phyloP scores from a whole-genome alignment of 2,888 invertebrate genomes.

The Andrena praecox region DNA sequence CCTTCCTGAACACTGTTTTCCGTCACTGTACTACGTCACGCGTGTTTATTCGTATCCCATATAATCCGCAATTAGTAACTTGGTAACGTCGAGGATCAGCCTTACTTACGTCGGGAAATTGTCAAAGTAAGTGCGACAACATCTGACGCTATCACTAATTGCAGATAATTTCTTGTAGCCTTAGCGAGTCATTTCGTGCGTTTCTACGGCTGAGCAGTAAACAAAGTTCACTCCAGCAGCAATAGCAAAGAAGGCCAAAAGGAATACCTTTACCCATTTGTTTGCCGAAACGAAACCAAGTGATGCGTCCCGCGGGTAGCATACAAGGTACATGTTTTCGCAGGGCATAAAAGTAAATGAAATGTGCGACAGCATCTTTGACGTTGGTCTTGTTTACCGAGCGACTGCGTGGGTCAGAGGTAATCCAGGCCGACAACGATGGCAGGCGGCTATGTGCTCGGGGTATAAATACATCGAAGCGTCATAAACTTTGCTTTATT shows the following conservation, averaged over 20 bases:
- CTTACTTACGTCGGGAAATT: no score
- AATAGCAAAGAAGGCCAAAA: background rate
- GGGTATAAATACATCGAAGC: constrained; percentile 50
- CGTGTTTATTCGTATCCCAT: background rate
- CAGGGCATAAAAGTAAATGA: background rate
- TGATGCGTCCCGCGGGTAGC: background rate
- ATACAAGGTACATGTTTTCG: background rate
- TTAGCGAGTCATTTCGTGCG: no score
- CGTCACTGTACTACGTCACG: background rate
- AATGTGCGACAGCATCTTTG: background rate
- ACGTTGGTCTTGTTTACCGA: constrained; percentile 29
- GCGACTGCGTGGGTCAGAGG: constrained; percentile 21
- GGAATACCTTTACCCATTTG: background rate
- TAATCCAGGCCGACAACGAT: background rate
- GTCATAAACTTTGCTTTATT: constrained; percentile 64
- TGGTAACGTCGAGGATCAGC: no score
- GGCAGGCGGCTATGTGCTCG: background rate
- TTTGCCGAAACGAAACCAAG: constrained; percentile 7
- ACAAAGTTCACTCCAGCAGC: background rate
- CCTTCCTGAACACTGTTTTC: background rate
- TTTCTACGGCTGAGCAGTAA: no score
- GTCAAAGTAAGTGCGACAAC: no score
- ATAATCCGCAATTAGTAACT: no score
- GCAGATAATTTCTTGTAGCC: no score
- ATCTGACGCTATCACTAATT: no score